Percentiles rank a stretch among this genome's conserved stretches.
phyloP scores from a whole-genome alignment of 2,888 invertebrate genomes.

The Colostygia pectinataria region DNA sequence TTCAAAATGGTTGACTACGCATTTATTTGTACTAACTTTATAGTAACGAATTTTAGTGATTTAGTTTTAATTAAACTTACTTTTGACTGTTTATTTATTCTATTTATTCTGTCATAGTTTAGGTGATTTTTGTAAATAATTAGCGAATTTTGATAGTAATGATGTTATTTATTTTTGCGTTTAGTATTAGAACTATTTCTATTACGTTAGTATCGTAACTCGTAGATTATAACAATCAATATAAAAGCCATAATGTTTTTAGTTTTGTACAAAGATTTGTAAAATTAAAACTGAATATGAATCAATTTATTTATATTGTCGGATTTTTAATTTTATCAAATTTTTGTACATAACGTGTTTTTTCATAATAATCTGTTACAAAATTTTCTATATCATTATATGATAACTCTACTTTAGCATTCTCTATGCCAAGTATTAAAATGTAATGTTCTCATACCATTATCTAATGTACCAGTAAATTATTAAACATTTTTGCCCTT shows the following conservation, averaged over 20 bases:
- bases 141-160: constrained; percentile 53
- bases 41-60: constrained; percentile 34
- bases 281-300: no score
- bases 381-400: background rate
- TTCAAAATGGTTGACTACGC: constrained; percentile 31
- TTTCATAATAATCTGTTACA: no score
- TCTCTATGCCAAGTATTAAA: constrained; percentile 23
- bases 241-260: constrained; percentile 19
- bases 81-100: constrained; percentile 73
- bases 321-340: no score
- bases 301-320: no score
- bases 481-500: constrained; percentile 4
- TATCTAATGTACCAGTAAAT: background rate
- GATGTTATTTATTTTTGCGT: constrained; percentile 21
- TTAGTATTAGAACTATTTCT: constrained; percentile 10
- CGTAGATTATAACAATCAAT: constrained; percentile 5
- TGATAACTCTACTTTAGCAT: constrained; percentile 6
- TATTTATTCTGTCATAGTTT: constrained; percentile 68
- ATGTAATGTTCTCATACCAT: constrained; percentile 16
- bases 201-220: constrained; percentile 6
- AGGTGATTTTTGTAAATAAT: constrained; percentile 67
- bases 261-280: constrained; percentile 2
- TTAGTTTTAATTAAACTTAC: constrained; percentile 30
- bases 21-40: constrained; percentile 28
- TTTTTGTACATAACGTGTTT: no score